Evolutionary conservation across 2,113 vertebrate genomes (phyloP).

Genomic region (Alligator sinensis): DNA sequence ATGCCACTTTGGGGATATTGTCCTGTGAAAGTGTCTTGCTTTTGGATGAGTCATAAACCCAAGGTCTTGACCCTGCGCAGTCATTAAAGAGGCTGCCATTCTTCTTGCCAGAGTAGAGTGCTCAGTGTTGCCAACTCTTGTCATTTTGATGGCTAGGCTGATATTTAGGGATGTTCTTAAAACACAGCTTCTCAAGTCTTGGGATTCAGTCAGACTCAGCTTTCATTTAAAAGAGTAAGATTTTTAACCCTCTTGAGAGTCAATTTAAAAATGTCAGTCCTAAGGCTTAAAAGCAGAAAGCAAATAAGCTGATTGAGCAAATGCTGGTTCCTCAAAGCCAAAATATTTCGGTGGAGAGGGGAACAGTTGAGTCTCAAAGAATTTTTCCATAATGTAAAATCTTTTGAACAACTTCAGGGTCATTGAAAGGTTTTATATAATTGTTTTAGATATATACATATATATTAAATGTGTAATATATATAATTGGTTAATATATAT

Average conservation of each 20-base stretch:
- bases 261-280: background rate
- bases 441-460: too few relatives aligned
- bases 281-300: background rate
- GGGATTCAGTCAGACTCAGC: conserved; percentile 62
- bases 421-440: too few relatives aligned
- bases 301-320: background rate
- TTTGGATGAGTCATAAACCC: background rate
- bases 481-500: too few relatives aligned
- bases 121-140: background rate
- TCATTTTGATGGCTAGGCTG: background rate
- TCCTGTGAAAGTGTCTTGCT: background rate
- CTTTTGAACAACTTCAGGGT: background rate
- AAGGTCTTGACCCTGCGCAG: background rate
- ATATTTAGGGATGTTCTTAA: conserved; percentile 52
- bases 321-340: background rate
- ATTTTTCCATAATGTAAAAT: background rate
- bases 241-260: conserved; percentile 35
- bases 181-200: conserved; percentile 51
- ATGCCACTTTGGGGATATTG: background rate
- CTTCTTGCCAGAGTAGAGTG: background rate
- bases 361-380: background rate
- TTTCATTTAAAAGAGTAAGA: conserved; percentile 42
- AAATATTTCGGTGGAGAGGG: background rate
- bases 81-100: background rate
- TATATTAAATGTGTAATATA: too few relatives aligned